Evolutionary conservation across 2,888 invertebrate genomes (phyloP).

Genomic region (Hesperia comma): DNA sequence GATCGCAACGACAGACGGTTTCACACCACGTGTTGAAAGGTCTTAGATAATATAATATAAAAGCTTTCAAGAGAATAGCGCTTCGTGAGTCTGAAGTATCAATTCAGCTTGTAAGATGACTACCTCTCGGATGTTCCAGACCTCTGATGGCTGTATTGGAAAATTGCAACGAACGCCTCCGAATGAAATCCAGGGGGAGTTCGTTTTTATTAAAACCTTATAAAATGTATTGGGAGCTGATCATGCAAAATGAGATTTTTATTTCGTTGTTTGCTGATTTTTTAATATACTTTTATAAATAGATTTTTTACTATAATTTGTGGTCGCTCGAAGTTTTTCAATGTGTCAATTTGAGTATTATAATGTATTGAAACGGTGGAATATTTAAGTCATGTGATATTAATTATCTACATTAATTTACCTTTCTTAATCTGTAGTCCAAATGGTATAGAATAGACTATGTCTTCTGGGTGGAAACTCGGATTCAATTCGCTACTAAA

Average conservation of each 20-base stretch:
- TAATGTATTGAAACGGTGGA: too few relatives aligned
- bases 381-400: too few relatives aligned
- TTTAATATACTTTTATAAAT: slow-evolving; percentile 2
- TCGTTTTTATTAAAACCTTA: slow-evolving; percentile 75
- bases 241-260: slow-evolving; percentile 23
- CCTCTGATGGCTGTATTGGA: slow-evolving; percentile 76
- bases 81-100: slow-evolving; percentile 81
- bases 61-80: slow-evolving; percentile 83
- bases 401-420: too few relatives aligned
- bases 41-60: slow-evolving; percentile 83
- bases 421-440: too few relatives aligned
- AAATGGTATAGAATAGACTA: too few relatives aligned
- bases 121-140: slow-evolving; percentile 70
- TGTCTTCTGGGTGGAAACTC: too few relatives aligned
- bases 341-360: too few relatives aligned
- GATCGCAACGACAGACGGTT: slow-evolving; percentile 77
- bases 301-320: neutral
- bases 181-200: slow-evolving; percentile 61
- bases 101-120: slow-evolving; percentile 80
- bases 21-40: slow-evolving; percentile 74
- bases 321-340: neutral
- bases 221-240: slow-evolving; percentile 42
- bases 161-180: slow-evolving; percentile 67
- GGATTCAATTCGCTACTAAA: too few relatives aligned
- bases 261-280: slow-evolving; percentile 3